Evolutionary conservation across 2,113 vertebrate species (phyloP).

Genomic region (Pomatostomus ruficeps): DNA sequence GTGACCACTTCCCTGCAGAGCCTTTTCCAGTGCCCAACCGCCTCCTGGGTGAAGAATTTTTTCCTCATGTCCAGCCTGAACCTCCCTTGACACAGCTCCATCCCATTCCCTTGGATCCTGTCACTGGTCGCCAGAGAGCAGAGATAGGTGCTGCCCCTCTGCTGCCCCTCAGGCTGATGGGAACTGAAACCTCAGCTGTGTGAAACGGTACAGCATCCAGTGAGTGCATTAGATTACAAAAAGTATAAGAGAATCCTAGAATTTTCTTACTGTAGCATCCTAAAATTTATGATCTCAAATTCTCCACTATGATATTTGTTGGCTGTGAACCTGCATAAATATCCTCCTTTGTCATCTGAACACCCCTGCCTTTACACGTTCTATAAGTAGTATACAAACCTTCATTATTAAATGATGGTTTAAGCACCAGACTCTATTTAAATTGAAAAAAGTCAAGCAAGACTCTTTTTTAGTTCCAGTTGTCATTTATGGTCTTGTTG

Average conservation of each 20-base stretch:
- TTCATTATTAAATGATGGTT: constrained; percentile 41
- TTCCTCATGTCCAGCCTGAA: neutral
- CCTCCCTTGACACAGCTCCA: neutral
- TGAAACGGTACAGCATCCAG: constrained; percentile 68
- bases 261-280: constrained; percentile 38
- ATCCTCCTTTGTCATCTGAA: constrained; percentile 49
- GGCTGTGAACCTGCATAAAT: constrained; percentile 45
- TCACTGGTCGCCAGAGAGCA: neutral
- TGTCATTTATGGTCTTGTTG: constrained; percentile 45
- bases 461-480: constrained; percentile 38
- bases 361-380: constrained; percentile 51
- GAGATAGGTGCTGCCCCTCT: neutral
- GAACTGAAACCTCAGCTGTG: constrained; percentile 63
- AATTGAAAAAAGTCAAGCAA: neutral
- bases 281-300: constrained; percentile 46
- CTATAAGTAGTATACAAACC: constrained; percentile 44
- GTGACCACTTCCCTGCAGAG: neutral
- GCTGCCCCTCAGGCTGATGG: constrained; percentile 13
- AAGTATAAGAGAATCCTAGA: constrained; percentile 25
- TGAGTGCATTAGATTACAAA: constrained; percentile 62
- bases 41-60: neutral
- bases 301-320: neutral
- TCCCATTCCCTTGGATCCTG: neutral
- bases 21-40: neutral
- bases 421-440: constrained; percentile 43